Evolutionary conservation across 53 echinoderm and acorn worm genomes (phyloP), one percentile per base, ranked within the genome.

Genomic region (Paelopatides confundens): DNA sequence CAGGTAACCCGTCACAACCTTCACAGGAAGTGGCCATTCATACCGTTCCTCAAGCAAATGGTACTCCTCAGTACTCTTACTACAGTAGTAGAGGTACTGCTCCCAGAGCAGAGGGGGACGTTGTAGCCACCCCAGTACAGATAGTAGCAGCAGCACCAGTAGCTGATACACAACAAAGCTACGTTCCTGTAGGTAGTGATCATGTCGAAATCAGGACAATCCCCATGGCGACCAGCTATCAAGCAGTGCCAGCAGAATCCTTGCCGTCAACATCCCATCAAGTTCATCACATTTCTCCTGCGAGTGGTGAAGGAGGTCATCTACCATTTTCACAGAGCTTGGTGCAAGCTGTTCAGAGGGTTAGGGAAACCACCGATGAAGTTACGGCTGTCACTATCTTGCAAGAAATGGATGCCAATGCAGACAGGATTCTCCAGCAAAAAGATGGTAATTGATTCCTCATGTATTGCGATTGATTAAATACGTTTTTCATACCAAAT

Each of bases 401-500:
- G 27, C 37, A 83, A 43, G 65, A 83, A 18, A 83, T 83, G 84
- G 84, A 83, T 83, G 84, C 63, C 33, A 83, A 83, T 38, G 84
- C 84, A 27, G 84, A 83, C 31, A 36, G 63, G 21, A 83, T 83
- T 37, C 84, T 83, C 2, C 36, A 83, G 26, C 63, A 83, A 14
- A 83, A 83, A 65, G 58, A 58, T 21, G 21, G 21, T 58, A 58
- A 58, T 58, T 58, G 58, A 58, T 18, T 23, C 24, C 1, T 21
- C n/a, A n/a, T n/a, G n/a, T 5, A 21, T 58, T 54, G 15, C 1
- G 58, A n/a, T 12, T 43, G 12, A 43, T 43, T 43, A 8, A 43
- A 43, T 1, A 43, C 43, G 12, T 43, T 10, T 43, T 43, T 12
- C 43, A 18, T 21, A 58, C 58, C 58, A 58, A 58, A 58, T 58